These are phyloP conservation scores for Craterocephalus amniculus DNA, from an alignment of 2,797 vertebrate genomes.

Conservation along the genomic window DNA sequence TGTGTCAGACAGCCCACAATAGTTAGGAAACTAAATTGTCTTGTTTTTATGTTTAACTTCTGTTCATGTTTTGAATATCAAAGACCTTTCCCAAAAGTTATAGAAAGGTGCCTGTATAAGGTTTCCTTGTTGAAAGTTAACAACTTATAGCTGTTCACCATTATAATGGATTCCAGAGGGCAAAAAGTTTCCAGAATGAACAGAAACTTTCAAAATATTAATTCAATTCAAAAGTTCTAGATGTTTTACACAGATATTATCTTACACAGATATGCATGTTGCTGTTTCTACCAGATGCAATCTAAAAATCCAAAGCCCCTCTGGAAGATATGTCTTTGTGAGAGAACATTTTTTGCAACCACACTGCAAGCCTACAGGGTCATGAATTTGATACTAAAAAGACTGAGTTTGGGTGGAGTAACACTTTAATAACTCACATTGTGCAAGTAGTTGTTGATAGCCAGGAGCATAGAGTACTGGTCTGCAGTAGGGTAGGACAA, in stretches of 20 bases:
- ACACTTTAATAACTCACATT: slow-evolving; percentile 71
- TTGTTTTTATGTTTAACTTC: slow-evolving; percentile 4
- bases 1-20: background rate
- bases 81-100: background rate
- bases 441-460: slow-evolving; percentile 74
- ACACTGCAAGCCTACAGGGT: slow-evolving; percentile 41
- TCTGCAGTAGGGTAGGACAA: slow-evolving; percentile 71
- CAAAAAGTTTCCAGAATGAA: background rate
- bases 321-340: slow-evolving; percentile 26
- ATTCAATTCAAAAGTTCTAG: background rate
- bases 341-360: slow-evolving; percentile 39
- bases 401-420: slow-evolving; percentile 60
- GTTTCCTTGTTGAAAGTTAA: slow-evolving; percentile 3
- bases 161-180: background rate
- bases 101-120: slow-evolving; percentile 3
- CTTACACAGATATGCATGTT: background rate
- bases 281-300: slow-evolving; percentile 6
- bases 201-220: slow-evolving; percentile 1
- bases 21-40: background rate
- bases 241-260: background rate
- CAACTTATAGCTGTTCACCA: background rate
- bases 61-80: slow-evolving; percentile 3
- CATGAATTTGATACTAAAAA: slow-evolving; percentile 63
- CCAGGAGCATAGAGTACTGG: slow-evolving; percentile 68
- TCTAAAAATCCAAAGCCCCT: slow-evolving; percentile 20